phyloP scores from a whole-genome alignment of 2,797 vertebrate species.

The Triplophysa yarkandensis region DNA sequence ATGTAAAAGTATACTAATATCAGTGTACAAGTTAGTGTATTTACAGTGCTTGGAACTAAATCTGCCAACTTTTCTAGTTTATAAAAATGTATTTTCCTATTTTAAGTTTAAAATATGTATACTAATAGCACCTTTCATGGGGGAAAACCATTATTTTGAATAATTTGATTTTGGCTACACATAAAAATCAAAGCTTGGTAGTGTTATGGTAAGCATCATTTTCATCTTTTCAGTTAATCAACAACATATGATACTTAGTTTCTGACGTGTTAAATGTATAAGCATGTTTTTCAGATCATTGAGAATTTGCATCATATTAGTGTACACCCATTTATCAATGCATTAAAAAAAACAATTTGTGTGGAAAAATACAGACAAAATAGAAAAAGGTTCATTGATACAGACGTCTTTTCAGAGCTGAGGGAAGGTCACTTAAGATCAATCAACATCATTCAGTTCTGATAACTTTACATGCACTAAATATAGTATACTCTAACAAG shows the following conservation, averaged over 20 bases:
- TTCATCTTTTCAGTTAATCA: conserved; percentile 42
- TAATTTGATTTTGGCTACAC: conserved; percentile 22
- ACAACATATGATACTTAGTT: conserved; percentile 32
- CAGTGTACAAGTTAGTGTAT: too few relatives aligned
- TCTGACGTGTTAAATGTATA: conserved; percentile 36
- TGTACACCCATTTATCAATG: conserved; percentile 1
- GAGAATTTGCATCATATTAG: conserved; percentile 43
- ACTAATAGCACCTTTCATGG: too few relatives aligned
- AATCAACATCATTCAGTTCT: not conserved
- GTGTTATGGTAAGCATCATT: conserved; percentile 39
- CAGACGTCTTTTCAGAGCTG: not conserved
- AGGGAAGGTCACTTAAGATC: not conserved
- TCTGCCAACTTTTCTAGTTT: too few relatives aligned
- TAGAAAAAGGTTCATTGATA: not conserved
- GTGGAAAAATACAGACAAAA: not conserved
- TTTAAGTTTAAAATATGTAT: too few relatives aligned
- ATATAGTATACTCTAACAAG: not conserved
- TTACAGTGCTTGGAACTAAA: too few relatives aligned
- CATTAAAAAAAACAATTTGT: conserved; percentile 15
- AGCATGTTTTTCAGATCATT: conserved; percentile 46
- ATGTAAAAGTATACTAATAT: too few relatives aligned
- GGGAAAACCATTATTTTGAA: conserved; percentile 6
- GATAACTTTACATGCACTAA: not conserved
- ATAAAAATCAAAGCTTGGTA: conserved; percentile 26
- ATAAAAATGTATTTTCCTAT: too few relatives aligned